Evolutionary conservation across 2,888 invertebrate species (phyloP).

Genomic region (Ligdia adustata): DNA sequence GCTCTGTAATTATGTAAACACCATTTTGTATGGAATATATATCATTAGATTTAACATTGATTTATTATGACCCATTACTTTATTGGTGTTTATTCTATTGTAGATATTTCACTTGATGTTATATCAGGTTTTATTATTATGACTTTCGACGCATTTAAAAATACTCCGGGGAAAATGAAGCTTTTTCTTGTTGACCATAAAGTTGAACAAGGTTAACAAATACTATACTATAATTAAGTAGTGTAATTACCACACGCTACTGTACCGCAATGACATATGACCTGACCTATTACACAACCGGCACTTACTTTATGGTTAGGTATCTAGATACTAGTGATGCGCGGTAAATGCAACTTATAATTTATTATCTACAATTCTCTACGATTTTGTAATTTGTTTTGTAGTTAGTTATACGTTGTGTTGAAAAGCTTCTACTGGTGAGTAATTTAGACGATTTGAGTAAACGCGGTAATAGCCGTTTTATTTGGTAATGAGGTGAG

Average conservation of each 20-base stretch:
- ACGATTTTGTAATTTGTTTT: slow-evolving; percentile 13
- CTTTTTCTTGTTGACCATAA: too few species aligned
- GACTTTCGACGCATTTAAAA: too few species aligned
- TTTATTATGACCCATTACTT: too few species aligned
- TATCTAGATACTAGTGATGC: slow-evolving; percentile 7
- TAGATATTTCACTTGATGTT: too few species aligned
- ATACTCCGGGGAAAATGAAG: too few species aligned
- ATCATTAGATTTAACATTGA: too few species aligned
- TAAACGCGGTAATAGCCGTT: slow-evolving; percentile 1
- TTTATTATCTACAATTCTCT: slow-evolving; percentile 20
- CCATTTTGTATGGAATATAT: too few species aligned
- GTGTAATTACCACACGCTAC: slow-evolving; percentile 20
- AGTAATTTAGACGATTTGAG: slow-evolving; percentile 1
- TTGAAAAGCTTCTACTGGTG: slow-evolving; percentile 22
- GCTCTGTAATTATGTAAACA: too few species aligned
- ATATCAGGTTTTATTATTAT: too few species aligned
- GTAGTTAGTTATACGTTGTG: slow-evolving; percentile 4
- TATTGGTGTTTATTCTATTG: too few species aligned
- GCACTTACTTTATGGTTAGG: not conserved
- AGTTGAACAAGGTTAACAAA: not conserved
- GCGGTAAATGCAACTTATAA: slow-evolving; percentile 17
- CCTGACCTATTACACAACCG: slow-evolving; percentile 25
- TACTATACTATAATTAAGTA: slow-evolving; percentile 2
- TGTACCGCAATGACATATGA: slow-evolving; percentile 24
- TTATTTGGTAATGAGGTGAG: slow-evolving; percentile 13